Evolutionary conservation across 2,113 vertebrate genomes (phyloP), one percentile per base, ranked within the genome.

Genomic region (Brachypodius melanocephalos): DNA sequence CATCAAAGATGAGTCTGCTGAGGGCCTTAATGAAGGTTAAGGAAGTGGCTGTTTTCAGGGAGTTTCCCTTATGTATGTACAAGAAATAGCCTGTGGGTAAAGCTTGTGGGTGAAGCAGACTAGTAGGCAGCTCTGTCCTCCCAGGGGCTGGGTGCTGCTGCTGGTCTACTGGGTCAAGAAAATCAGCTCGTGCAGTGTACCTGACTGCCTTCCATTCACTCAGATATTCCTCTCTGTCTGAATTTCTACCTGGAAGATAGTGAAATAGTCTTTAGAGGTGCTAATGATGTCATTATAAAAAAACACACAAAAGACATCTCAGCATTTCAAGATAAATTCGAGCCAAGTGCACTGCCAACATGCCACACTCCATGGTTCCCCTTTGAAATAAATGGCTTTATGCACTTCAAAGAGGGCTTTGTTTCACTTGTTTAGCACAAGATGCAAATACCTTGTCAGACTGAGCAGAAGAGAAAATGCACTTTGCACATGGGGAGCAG

Each of bases 361-460:
- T 71, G 94, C 93, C 90, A 93, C 90, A 77, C 82, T 95, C 84
- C 4, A 0, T 68, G 88, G 85, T 25, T 88, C 91, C 82, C 85
- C 90, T 97, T 96, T 95, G 94, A 96, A 96, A 96, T 74, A 74
- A 80, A 88, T 69, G 90, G 90, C 88, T 97, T 86, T 29, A 15
- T 63, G 52, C 72, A 96, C 83, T 96, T 95, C 95, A 97, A 96
- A 97, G 94, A 89, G 81, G 72, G 52, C 78, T 97, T 78, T 91
- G 75, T 83, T 88, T 94, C 93, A 90, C 85, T 94, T 90, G 67
- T 83, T 94, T 91, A 90, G 91, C 94, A 78, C 26, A 0, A 85
- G 82, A 94, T 91, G 93, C 95, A 96, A 97, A 97, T 91, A 36
- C 36, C 46, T n/a, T 83, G 63, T 93, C 91, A 95, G 84, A 83